A percentile compares a stretch with the other conserved stretches of the same genome.
Conservation (phyloP, 2,888 invertebrate genomes). For the Criorhina ranunculi region DNA sequence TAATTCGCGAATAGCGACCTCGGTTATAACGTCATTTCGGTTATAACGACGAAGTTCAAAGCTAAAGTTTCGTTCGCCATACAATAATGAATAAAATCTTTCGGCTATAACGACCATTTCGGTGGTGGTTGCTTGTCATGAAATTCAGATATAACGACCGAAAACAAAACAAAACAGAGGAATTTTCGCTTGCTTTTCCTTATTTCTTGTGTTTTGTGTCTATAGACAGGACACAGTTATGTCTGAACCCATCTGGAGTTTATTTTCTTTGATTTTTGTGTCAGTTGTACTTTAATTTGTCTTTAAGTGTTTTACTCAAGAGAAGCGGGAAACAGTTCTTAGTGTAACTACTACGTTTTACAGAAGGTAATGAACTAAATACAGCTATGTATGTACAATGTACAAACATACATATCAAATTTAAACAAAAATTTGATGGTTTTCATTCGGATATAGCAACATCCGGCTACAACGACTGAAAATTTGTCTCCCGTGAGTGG, state of each 20-base stretch:
- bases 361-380: too few species aligned
- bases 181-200: neutral
- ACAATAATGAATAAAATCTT: neutral
- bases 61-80: neutral
- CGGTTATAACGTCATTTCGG: conserved; percentile 3
- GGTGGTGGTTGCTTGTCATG: neutral
- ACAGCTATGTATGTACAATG: too few species aligned
- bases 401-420: too few species aligned
- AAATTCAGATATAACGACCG: conserved; percentile 10
- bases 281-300: neutral
- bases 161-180: neutral
- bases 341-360: too few species aligned
- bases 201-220: neutral
- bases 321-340: too few species aligned
- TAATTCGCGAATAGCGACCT: neutral
- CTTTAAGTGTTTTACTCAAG: too few species aligned
- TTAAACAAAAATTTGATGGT: too few species aligned
- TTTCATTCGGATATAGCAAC: too few species aligned
- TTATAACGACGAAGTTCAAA: conserved; percentile 3
- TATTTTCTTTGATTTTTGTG: conserved; percentile 5
- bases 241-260: conserved; percentile 5
- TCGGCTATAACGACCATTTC: neutral
- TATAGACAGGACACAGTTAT: neutral
- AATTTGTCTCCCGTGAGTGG: too few species aligned
- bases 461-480: too few species aligned